These are phyloP conservation scores for Umimayanthus chanpuru DNA, from an alignment of 92 coral and sea anemone species.

Conservation along the genomic window DNA sequence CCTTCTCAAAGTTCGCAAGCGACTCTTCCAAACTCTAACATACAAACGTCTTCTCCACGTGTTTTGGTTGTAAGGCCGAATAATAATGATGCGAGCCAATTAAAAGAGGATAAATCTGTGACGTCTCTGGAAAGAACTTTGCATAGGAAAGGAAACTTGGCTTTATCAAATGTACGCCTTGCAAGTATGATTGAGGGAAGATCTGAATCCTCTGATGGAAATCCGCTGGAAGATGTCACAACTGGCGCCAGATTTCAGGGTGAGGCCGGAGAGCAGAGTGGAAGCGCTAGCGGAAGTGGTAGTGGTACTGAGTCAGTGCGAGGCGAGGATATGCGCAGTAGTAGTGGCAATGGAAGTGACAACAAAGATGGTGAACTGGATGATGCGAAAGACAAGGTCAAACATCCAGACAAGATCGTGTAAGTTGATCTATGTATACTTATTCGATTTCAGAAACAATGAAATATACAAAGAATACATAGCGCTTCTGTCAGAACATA, in stretches of 20 bases:
- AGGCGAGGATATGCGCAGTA: neutral
- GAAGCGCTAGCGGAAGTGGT: slow-evolving; percentile 25
- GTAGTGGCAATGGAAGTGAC: neutral
- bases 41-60: neutral
- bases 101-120: neutral
- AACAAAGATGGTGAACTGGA: neutral
- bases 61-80: neutral
- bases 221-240: neutral
- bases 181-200: neutral
- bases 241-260: slow-evolving; percentile 1
- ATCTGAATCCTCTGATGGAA: neutral
- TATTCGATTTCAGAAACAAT: neutral
- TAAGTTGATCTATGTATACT: neutral
- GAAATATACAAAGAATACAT: no score
- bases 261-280: neutral
- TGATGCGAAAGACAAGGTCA: neutral
- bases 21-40: neutral
- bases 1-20: neutral
- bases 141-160: neutral
- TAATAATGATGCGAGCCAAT: neutral
- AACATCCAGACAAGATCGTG: neutral
- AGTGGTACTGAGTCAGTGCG: neutral
- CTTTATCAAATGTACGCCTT: neutral
- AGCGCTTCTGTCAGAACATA: no score
- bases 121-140: neutral